These are phyloP conservation scores for Xestia xanthographa DNA, from an alignment of 2,888 invertebrate genomes.

Conservation along the genomic window DNA sequence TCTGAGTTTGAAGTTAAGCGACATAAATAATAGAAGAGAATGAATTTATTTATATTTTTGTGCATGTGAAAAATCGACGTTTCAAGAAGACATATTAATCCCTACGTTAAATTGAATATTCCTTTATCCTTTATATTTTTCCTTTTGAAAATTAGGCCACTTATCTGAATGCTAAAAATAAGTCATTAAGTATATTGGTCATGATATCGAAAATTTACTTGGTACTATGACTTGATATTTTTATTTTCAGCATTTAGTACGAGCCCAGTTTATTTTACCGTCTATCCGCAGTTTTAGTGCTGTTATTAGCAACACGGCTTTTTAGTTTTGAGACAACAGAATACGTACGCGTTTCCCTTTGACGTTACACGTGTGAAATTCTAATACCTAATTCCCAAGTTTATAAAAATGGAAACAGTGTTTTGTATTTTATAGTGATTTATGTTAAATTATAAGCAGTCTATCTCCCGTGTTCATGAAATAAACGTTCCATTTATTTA, in stretches of 20 bases:
- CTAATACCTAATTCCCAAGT: not conserved
- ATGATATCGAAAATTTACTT: too few species aligned
- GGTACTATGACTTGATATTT: not conserved
- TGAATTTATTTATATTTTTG: too few species aligned
- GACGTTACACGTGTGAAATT: conserved; percentile 6
- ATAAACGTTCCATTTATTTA: conserved; percentile 45
- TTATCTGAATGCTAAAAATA: not conserved
- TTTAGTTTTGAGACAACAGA: not conserved
- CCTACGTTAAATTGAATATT: not conserved
- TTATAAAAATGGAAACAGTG: conserved; percentile 1
- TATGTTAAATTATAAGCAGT: conserved; percentile 45
- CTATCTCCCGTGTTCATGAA: conserved; percentile 28
- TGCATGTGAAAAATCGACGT: not conserved
- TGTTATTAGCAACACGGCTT: not conserved
- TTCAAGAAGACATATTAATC: not conserved
- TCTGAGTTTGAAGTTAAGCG: too few species aligned
- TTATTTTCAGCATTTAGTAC: not conserved
- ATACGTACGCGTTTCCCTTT: not conserved
- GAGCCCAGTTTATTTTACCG: not conserved
- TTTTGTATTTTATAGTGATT: conserved; percentile 54
- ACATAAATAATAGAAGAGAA: too few species aligned
- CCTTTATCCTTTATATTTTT: too few species aligned
- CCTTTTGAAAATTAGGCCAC: not conserved
- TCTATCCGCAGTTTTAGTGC: not conserved
- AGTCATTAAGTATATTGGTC: too few species aligned